phyloP scores from a whole-genome alignment of 2,113 vertebrate species.

The Amazona vittata region DNA sequence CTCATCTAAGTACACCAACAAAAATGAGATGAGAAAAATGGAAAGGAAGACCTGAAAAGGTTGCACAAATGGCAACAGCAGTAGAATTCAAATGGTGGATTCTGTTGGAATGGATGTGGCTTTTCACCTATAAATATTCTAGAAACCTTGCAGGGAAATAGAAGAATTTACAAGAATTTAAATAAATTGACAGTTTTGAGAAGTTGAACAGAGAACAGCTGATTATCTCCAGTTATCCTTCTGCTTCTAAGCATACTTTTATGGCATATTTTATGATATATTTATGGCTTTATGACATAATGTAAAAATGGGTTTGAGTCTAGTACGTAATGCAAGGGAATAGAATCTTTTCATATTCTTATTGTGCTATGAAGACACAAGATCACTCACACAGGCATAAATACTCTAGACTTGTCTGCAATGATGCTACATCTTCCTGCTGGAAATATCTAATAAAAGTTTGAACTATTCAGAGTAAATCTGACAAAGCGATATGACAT shows the following conservation, averaged over 20 bases:
- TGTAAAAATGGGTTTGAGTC: neutral
- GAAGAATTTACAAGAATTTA: neutral
- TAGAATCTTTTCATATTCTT: neutral
- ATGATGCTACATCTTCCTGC: neutral
- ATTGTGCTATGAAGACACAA: neutral
- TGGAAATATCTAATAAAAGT: neutral
- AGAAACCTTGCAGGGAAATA: neutral
- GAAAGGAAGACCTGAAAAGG: neutral
- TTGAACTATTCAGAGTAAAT: neutral
- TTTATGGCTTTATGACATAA: neutral
- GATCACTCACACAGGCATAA: neutral
- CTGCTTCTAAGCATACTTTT: neutral
- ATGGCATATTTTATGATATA: neutral
- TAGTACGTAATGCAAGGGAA: accelerated
- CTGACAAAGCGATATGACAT: neutral
- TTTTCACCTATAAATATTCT: neutral
- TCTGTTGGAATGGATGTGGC: neutral
- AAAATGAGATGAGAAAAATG: neutral
- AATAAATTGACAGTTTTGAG: neutral
- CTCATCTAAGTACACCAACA: neutral
- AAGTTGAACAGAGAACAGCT: neutral
- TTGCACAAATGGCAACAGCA: neutral
- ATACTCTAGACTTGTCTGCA: neutral
- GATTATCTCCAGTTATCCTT: neutral
- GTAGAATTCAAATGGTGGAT: neutral